phyloP scores from a whole-genome alignment of 2,797 vertebrate species.

The Sylvia borin region DNA sequence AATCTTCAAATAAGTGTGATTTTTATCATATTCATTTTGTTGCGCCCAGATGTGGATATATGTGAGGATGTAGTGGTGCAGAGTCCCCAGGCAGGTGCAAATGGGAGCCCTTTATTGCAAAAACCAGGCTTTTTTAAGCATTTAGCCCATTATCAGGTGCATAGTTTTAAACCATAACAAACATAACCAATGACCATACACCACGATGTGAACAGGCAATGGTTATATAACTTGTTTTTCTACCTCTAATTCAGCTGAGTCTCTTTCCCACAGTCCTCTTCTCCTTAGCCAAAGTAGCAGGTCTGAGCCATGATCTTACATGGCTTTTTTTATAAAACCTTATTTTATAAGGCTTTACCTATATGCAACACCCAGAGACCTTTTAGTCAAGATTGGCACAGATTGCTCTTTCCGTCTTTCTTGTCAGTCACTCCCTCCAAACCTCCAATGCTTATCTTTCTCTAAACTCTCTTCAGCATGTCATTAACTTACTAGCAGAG shows the following conservation, averaged over 20 bases:
- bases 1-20: not conserved
- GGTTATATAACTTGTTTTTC: not conserved
- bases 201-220: not conserved
- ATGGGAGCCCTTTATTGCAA: not conserved
- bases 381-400: not conserved
- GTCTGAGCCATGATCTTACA: not conserved
- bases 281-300: not conserved
- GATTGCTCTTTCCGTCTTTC: not conserved
- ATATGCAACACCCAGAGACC: not conserved
- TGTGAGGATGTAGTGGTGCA: too few relatives aligned
- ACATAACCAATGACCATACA: too few relatives aligned
- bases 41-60: not conserved
- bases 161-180: not conserved
- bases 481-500: not conserved
- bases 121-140: not conserved
- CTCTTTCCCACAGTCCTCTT: not conserved
- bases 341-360: not conserved
- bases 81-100: not conserved
- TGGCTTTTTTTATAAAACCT: not conserved
- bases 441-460: not conserved
- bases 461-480: not conserved
- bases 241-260: not conserved
- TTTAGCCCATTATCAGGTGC: not conserved
- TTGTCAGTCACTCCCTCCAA: not conserved
- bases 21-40: not conserved